phyloP scores from a whole-genome alignment of 2,888 invertebrate species.

The Troilus luridus region DNA sequence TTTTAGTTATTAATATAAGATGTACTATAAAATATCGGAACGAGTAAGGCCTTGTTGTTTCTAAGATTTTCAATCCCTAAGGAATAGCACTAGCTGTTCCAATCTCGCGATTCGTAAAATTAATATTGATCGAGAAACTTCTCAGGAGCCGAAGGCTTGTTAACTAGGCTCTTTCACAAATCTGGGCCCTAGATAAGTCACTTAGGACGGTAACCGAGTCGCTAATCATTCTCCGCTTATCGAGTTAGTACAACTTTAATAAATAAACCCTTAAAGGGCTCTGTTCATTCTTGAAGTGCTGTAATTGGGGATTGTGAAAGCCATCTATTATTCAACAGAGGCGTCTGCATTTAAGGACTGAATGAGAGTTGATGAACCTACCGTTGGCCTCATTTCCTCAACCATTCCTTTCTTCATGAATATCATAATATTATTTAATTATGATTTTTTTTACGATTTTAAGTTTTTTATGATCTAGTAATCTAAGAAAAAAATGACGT shows the following conservation, averaged over 20 bases:
- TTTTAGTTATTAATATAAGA: too few species aligned
- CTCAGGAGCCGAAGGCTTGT: not conserved
- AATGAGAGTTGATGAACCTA: constrained; percentile 15
- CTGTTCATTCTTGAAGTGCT: not conserved
- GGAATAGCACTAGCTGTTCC: not conserved
- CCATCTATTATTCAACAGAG: constrained; percentile 19
- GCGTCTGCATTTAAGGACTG: not conserved
- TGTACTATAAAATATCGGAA: too few species aligned
- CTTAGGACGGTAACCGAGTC: not conserved
- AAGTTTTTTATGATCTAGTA: too few species aligned
- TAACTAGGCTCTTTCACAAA: not conserved
- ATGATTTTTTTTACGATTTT: not conserved
- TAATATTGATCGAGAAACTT: not conserved
- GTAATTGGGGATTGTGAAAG: not conserved
- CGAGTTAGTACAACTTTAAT: constrained; percentile 27
- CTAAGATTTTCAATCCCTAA: not conserved
- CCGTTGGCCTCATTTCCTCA: not conserved
- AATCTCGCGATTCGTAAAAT: not conserved
- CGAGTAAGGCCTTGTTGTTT: too few species aligned
- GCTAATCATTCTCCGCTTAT: not conserved
- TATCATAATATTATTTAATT: not conserved
- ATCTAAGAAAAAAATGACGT: too few species aligned
- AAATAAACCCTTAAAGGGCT: constrained; percentile 9
- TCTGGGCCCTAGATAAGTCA: not conserved
- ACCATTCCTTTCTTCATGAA: not conserved